Evolutionary conservation across 2,888 invertebrate genomes (phyloP), one percentile per base, ranked within the genome.

Genomic region (Calephelis perditalis): DNA sequence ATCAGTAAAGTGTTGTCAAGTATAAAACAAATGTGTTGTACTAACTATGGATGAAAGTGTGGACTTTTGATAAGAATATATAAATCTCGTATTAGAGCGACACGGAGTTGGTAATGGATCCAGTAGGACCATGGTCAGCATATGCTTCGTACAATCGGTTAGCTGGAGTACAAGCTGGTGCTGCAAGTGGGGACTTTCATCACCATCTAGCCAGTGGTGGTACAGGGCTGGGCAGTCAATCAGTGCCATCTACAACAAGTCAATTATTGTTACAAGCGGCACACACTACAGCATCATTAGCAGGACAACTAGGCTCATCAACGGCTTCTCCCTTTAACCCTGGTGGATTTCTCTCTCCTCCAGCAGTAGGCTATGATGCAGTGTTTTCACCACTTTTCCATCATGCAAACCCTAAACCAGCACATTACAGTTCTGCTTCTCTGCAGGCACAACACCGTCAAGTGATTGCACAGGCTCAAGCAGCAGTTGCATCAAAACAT

Each of bases 121-220:
- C 96, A 83, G 95, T 95, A 86, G 96, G 95, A 91, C 96, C 96
- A 91, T 96, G 96, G 96, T 94, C 94, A 81, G 94, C 94, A 81
- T 95, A 95, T 86, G 92, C 94, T 81, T 94, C 95, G 73, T 96
- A 96, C 92, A 96, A 96, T 91, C 94, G 96, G 76, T 91, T 96
- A 84, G 92, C 95, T 71, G 92, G 93, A 73, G 93, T 94, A 71
- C 94, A 94, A 81, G 92, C 94, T 73, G 92, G 94, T 80, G 90
- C 94, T 81, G 91, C 93, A 77, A 91, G 92, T 84, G 92, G 93
- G 74, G 93, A 94, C 81, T 92, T 93, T 82, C 92, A 95, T 86
- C 93, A 93, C 83, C 93, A 94, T 82, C 88, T 93, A 79, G 89
- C 95, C 78, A 88, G 93, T 81, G 84, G 91, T 71, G 89, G 91